Base-by-base conservation (phyloP, 64 coral and sea anemone species). In the Stichodactyla helianthus region DNA sequence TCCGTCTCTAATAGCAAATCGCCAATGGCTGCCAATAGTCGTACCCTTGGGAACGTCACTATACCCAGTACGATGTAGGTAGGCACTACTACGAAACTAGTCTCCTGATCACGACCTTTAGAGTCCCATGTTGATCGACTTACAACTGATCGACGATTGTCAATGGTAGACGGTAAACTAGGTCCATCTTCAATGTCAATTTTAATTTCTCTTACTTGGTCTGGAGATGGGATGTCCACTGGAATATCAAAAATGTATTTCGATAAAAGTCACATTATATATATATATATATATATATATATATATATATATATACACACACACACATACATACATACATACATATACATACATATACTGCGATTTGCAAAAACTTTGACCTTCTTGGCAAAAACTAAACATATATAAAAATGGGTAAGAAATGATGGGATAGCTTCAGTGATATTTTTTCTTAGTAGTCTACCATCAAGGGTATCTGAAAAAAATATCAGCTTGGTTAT, bases 1-100 rank as follows among this genome's bases (percentile, higher is more conserved):
- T 99, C 93, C 35, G 93, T 99, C 77, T 99, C 93, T 50, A 95
- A 77, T 31, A 89, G 50, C 31, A 99, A 93, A 55, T 89, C 97
- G 10, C 97, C 97, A 54, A 99, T 92, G 12, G 91, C 92, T 60
- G 97, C 93, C 70, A 99, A 63, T 71, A 94, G 90, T 31, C 91
- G 91, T 17, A 89, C 86, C 57, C 92, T 85, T 1, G 91, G 97
- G 28, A 99, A 83, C 1, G 93, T 92, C 7, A 99, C 90, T 53
- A 99, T 88, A 53, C 93, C 93, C 22, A 91, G 79, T 44, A 99
- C 56, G 55, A 84, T 91, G 44, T 86, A 84, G 26, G 88, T 82
- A 18, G 95, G 93, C n/a, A 91, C 77, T 10, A 87, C 61, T 18
- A 87, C 51, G 4, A 55, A 51, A 13, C 59, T 55, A 27, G 68